Evolutionary conservation across 2,113 vertebrate genomes (phyloP).

Genomic region (Platichthys stellatus): DNA sequence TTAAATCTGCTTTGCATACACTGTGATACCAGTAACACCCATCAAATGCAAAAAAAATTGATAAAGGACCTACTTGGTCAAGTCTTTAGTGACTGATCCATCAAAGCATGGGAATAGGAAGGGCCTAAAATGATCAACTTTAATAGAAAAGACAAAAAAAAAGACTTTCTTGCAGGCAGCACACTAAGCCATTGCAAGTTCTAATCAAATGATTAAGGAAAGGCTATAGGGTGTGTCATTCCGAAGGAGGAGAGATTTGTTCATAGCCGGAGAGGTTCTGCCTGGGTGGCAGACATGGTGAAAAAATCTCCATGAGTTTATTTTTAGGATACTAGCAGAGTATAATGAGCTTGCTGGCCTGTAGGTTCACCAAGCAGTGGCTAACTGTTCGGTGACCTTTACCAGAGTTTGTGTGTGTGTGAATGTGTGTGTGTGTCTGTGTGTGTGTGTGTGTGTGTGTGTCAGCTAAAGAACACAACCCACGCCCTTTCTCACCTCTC

Average conservation of each 20-base stretch:
- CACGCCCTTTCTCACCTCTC: slow-evolving; percentile 35
- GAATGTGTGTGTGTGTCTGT: background rate
- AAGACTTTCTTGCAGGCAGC: no score
- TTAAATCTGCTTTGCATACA: background rate
- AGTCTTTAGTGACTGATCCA: background rate
- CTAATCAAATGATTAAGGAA: background rate
- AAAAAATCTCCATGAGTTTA: slow-evolving; percentile 28
- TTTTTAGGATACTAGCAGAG: slow-evolving; percentile 39
- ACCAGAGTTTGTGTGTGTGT: slow-evolving; percentile 15
- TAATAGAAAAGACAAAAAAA: background rate
- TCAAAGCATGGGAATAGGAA: background rate
- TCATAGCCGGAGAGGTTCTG: slow-evolving; percentile 3
- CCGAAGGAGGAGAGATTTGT: background rate
- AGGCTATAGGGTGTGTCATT: background rate
- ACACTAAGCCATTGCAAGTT: background rate
- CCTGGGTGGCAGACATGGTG: slow-evolving; percentile 16
- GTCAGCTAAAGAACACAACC: background rate
- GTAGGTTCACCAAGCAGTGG: slow-evolving; percentile 17
- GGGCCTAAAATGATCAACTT: background rate
- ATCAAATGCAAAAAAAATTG: background rate
- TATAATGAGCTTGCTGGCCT: slow-evolving; percentile 41
- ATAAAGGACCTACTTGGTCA: background rate
- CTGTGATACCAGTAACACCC: background rate
- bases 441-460: background rate
- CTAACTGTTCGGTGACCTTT: slow-evolving; percentile 64